Base-by-base conservation (phyloP, 2,888 invertebrate genomes). In the Caenorhabditis parvicauda region DNA sequence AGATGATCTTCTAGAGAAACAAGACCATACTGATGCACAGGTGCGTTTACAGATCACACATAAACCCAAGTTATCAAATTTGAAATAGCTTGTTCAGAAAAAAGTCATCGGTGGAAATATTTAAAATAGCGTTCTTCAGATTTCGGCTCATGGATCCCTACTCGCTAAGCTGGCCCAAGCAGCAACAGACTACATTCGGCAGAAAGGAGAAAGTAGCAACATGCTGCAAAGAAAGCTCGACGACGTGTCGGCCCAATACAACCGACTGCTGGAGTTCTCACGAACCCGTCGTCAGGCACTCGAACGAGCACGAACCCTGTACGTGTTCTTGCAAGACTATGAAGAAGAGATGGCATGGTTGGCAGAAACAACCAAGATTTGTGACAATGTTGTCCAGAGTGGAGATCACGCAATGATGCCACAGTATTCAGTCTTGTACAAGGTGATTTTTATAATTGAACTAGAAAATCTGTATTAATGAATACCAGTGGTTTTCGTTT, bases 311-410 rank as follows among this genome's bases (percentile, higher is more conserved):
- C 86, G 92, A 58, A 90, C 91, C 80, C 90, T 92, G 77, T 94
- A 90, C 84, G 92, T 94, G 83, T 94, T 96, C 84, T 84, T 70
- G 9, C 92, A 94, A 83, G 95, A 96, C 81, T 90, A 92, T 75
- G 95, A 96, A 76, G 96, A 96, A 77, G 96, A 96, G 83, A 94
- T 95, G 84, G 89, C 91, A 0, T 96, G 96, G 95, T 86, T 96
- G 52, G 88, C 90, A 1, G 96, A 98, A 81, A 93, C 92, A 81
- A 91, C 93, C 82, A 63, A 71, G 28, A 89, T 94, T 61, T 93
- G 94, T 82, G 89, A 90, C 80, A 89, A 92, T 0, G 90, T 90
- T n/a, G 89, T 93, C 25, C 88, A 90, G 0, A 92, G 93, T 1
- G 94, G 93, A 82, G 95, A 98, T 82, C 84, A 95, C 43, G 87